Evolutionary conservation across 2,113 vertebrate genomes (phyloP).

Genomic region (Nycticorax nycticorax): DNA sequence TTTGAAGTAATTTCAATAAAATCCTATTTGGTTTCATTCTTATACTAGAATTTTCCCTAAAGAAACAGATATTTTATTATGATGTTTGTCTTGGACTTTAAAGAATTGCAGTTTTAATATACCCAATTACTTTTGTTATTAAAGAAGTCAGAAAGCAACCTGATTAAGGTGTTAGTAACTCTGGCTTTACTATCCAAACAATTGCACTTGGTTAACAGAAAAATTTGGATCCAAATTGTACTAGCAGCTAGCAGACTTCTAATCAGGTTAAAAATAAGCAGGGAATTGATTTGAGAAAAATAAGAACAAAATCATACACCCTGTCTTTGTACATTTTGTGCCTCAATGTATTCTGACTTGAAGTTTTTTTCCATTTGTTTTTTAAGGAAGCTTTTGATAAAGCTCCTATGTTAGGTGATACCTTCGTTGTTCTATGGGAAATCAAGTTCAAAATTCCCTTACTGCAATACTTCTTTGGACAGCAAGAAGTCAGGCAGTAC

Average conservation of each 20-base stretch:
- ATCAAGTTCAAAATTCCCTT: not conserved
- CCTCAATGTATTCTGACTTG: not conserved
- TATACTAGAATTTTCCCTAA: not conserved
- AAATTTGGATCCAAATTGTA: conserved; percentile 22
- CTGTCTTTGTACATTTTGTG: not conserved
- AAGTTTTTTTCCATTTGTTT: not conserved
- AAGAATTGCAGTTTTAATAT: conserved; percentile 10
- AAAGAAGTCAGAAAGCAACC: not conserved
- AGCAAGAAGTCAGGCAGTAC: not conserved
- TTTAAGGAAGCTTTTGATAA: not conserved
- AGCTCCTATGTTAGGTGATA: not conserved
- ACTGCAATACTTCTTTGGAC: not conserved
- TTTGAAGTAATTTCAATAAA: not conserved
- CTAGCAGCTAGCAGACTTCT: not conserved
- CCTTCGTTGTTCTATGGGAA: not conserved
- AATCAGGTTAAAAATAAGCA: conserved; percentile 22
- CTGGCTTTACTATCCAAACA: not conserved
- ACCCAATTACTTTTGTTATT: conserved; percentile 5
- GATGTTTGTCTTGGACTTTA: not conserved
- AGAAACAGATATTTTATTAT: not conserved
- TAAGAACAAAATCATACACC: not conserved
- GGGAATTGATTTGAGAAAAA: not conserved
- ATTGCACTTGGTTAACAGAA: not conserved
- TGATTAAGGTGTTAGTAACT: conserved; percentile 20
- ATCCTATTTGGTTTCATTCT: not conserved